Evolutionary conservation across 2,797 vertebrate species (phyloP).

Genomic region (Masticophis lateralis): DNA sequence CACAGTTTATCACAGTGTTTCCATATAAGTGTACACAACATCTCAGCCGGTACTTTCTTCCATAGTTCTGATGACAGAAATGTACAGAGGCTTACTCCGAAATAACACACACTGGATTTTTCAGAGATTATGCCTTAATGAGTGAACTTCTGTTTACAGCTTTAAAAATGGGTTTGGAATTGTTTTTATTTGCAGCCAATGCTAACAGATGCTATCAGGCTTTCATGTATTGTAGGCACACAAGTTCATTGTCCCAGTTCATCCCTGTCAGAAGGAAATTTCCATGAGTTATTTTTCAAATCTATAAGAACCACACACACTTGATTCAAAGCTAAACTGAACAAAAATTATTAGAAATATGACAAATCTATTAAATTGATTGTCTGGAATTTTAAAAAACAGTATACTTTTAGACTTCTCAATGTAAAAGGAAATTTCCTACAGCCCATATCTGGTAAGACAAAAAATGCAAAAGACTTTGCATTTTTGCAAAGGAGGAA

Average conservation of each 20-base stretch:
- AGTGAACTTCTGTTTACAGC: neutral
- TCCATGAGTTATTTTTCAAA: neutral
- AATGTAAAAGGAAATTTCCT: neutral
- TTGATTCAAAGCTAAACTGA: neutral
- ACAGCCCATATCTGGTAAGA: neutral
- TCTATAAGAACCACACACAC: neutral
- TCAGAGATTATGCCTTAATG: neutral
- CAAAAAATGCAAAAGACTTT: neutral
- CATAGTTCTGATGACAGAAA: neutral
- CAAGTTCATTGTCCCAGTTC: neutral
- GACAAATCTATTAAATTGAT: neutral
- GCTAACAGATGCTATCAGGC: neutral
- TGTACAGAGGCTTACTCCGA: neutral
- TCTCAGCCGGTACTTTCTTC: neutral
- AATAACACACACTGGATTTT: neutral
- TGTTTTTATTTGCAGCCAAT: neutral
- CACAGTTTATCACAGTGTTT: neutral
- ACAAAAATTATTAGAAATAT: neutral
- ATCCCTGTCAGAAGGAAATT: neutral
- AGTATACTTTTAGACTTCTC: neutral
- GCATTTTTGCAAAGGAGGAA: neutral
- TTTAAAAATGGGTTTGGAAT: neutral
- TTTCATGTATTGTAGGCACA: neutral
- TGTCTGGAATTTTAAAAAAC: neutral
- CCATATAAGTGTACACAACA: too few relatives aligned